These are phyloP conservation scores for Rhagoletis pomonella DNA, from an alignment of 1,140 invertebrate species.

Conservation along the genomic window DNA sequence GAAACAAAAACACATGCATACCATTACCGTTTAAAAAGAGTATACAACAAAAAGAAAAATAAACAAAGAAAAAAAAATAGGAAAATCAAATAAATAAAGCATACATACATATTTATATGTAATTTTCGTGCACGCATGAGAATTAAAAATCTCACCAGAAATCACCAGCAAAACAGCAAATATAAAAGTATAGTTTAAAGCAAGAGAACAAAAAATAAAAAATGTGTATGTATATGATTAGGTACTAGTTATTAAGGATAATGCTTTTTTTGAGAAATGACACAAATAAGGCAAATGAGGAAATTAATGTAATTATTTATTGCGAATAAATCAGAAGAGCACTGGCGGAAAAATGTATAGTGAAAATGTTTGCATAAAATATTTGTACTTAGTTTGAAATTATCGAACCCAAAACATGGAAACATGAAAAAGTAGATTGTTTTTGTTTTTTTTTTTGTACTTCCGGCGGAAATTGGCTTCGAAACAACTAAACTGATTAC, in stretches of 20 bases:
- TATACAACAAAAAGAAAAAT: background rate
- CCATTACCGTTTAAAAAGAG: background rate
- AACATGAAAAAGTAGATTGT: background rate
- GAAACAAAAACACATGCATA: background rate
- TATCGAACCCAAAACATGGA: background rate
- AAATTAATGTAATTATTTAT: background rate
- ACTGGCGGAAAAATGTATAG: background rate
- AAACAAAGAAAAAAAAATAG: background rate
- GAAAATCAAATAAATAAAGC: background rate
- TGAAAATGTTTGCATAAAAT: background rate
- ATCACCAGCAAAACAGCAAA: background rate
- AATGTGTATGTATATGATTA: background rate
- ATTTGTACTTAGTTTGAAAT: slow-evolving; percentile 12
- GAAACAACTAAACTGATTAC: background rate
- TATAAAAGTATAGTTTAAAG: background rate
- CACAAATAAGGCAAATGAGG: background rate
- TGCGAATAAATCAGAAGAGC: background rate
- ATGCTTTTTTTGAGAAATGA: background rate
- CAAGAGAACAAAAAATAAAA: background rate
- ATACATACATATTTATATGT: slow-evolving; percentile 44
- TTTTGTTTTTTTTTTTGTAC: no score
- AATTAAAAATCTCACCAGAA: background rate
- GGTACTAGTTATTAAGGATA: background rate
- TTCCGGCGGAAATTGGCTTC: slow-evolving; percentile 3
- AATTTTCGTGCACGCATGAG: slow-evolving; percentile 36